phyloP scores from a whole-genome alignment of 2,113 vertebrate genomes.

The Lycaon pictus region DNA sequence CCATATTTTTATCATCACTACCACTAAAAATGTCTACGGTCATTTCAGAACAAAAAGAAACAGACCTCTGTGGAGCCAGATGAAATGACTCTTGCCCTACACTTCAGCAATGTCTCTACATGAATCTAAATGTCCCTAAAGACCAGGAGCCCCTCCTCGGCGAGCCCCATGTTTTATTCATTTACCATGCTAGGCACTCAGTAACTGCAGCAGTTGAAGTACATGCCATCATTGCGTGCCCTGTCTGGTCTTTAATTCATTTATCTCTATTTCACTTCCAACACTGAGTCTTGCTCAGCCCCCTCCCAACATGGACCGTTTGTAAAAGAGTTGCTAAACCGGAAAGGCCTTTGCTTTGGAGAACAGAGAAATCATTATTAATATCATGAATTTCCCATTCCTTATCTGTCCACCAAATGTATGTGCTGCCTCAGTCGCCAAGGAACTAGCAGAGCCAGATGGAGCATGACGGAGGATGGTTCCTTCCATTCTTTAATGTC shows the following conservation, averaged over 20 bases:
- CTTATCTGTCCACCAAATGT: neutral
- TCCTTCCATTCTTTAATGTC: neutral
- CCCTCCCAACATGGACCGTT: neutral
- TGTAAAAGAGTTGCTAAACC: neutral
- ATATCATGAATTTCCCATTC: neutral
- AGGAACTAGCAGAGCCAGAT: constrained; percentile 41
- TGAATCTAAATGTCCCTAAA: neutral
- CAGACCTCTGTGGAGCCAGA: neutral
- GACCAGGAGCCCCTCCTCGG: neutral
- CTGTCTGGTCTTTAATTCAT: neutral
- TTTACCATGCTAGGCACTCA: neutral
- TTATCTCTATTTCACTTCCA: neutral
- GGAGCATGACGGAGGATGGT: neutral
- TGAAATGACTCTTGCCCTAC: neutral
- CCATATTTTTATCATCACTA: neutral
- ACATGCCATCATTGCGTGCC: neutral
- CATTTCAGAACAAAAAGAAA: constrained; percentile 9
- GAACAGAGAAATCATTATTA: neutral
- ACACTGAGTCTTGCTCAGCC: neutral
- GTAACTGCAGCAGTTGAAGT: neutral
- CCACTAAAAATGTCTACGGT: neutral
- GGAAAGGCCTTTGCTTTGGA: constrained; percentile 31
- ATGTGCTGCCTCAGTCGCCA: neutral
- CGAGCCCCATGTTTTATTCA: neutral
- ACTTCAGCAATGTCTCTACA: neutral